These are phyloP conservation scores for Penelope pileata DNA, from an alignment of 2,113 vertebrate genomes.

Conservation along the genomic window DNA sequence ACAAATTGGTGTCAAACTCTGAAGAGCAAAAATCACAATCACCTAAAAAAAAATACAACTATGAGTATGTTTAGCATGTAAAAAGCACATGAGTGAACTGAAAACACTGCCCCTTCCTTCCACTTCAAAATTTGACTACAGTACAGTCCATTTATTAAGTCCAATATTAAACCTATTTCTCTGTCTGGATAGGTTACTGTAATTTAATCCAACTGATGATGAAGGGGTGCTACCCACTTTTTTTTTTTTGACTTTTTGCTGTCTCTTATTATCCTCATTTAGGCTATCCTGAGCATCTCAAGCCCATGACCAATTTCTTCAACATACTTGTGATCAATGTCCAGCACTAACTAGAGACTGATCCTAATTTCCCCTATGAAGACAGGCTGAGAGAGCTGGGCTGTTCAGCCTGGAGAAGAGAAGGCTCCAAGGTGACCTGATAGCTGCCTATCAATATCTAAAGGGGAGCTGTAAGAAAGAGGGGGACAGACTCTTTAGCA, in stretches of 20 bases:
- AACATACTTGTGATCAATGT: not conserved
- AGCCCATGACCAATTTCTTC: not conserved
- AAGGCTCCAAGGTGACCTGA: too few species aligned
- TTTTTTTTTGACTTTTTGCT: not conserved
- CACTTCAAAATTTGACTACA: not conserved
- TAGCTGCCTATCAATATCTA: too few species aligned
- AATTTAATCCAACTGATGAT: not conserved
- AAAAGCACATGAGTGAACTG: not conserved
- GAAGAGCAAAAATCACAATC: not conserved
- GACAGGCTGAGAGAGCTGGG: too few species aligned
- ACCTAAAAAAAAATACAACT: not conserved
- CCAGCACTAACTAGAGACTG: not conserved
- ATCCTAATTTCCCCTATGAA: too few species aligned
- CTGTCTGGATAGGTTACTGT: not conserved
- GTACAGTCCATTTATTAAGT: not conserved
- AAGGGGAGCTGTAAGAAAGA: too few species aligned
- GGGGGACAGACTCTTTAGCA: too few species aligned
- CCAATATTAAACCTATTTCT: not conserved
- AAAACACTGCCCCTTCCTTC: not conserved
- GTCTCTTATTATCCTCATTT: not conserved
- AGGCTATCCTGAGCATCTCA: not conserved
- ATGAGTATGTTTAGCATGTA: not conserved
- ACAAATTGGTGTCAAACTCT: not conserved
- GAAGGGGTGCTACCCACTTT: not conserved
- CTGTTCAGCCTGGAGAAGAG: too few species aligned